A percentile compares a stretch with the other conserved stretches of the same genome.
Conservation (phyloP, 2,113 vertebrate species). For the Oryzias woworae region DNA sequence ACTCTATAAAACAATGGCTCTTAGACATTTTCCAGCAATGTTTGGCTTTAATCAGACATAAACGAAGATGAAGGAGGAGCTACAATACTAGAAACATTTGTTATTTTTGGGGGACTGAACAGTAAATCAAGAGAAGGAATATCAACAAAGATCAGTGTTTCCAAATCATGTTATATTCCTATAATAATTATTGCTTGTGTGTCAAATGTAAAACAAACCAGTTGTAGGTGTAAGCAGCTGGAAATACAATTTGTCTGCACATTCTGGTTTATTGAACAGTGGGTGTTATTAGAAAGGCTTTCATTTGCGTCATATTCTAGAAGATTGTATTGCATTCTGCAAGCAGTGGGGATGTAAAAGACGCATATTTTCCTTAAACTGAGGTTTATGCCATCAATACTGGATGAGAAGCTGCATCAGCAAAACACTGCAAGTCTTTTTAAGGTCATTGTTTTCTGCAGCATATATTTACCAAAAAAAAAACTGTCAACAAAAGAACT, state of each 20-base stretch:
- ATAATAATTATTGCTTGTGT: neutral
- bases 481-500: neutral
- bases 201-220: neutral
- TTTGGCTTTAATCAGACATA: neutral
- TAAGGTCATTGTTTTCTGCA: neutral
- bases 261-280: neutral
- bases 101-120: too few species aligned
- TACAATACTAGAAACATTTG: neutral
- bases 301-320: too few species aligned
- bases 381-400: neutral
- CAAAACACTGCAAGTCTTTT: neutral
- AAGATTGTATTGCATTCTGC: too few species aligned
- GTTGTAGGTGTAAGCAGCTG: neutral
- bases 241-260: neutral
- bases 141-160: neutral
- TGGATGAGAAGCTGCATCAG: neutral
- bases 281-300: too few species aligned
- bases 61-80: too few species aligned
- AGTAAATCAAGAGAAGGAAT: neutral
- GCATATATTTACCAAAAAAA: neutral
- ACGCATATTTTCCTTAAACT: neutral
- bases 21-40: too few species aligned
- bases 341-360: neutral
- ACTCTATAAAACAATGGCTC: too few species aligned
- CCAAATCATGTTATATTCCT: neutral